Base-by-base conservation (phyloP, 2,797 vertebrate species). In the Gymnothorax reevesii region DNA sequence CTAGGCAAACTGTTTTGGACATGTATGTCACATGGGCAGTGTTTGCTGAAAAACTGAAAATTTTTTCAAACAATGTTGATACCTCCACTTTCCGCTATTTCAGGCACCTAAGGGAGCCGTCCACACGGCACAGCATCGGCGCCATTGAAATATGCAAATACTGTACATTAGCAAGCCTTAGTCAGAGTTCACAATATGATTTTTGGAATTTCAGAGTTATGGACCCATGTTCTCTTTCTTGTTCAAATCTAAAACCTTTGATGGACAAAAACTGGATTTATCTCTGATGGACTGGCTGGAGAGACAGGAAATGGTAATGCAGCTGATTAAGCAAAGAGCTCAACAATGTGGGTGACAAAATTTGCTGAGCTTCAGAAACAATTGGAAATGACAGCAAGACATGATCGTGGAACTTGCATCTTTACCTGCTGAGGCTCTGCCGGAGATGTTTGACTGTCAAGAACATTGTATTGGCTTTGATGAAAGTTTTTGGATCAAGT, bases 301-400 rank as follows among this genome's bases (percentile, higher is more conserved):
- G 42, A 55, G 22, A 75, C 17, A 49, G 69, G 71, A 88, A 57
- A 54, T 86, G 54, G 55, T 84, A 73, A 88, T 90, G 88, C 85
- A 89, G 87, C 86, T 86, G 75, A 88, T 86, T n/a, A 75, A 88
- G 77, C 12, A 7, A 88, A 88, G 60, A 87, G 80, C 54, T 88
- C 82, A 85, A 1, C 79, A 75, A 27, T 88, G 71, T 88, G 88
- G 86, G 27, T 66, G 62, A 75, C 86, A 0, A 89, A 89, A 15
- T 89, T 90, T 83, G 49, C 66, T 87, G 86, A 89, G 55, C 87
- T 75, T 7, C 27, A 10, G 2, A 6, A 66, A 12, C 13, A 66
- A 17, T 12, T 88, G 12, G 83, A 91, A 86, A 77, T 54, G 57
- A 84, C 82, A 8, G 42, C 73, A 15, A 57, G 20, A 79, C 77